Conservation (phyloP, 2,113 vertebrate genomes). For the Pygoscelis adeliae region DNA sequence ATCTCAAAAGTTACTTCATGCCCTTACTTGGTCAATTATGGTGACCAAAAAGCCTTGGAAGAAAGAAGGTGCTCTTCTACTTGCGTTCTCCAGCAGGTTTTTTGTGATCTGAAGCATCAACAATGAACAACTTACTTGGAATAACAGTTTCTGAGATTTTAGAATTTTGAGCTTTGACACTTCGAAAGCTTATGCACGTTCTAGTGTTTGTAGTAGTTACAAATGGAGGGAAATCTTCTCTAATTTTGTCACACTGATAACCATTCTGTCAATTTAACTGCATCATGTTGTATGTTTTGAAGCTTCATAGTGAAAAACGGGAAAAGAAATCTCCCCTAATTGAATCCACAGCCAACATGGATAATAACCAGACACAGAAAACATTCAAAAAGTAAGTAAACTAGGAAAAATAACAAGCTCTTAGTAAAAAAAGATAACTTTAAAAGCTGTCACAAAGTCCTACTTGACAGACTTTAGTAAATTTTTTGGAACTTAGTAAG, state of each 20-base stretch:
- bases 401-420: neutral
- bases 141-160: neutral
- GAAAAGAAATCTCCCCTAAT: slow-evolving; percentile 96
- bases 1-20: neutral
- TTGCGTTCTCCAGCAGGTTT: neutral
- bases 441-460: neutral
- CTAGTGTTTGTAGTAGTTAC: neutral
- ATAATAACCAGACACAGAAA: slow-evolving; percentile 95
- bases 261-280: neutral
- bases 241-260: neutral
- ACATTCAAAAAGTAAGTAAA: slow-evolving; percentile 88
- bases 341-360: slow-evolving; percentile 91
- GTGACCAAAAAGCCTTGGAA: neutral
- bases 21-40: neutral
- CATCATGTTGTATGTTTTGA: slow-evolving; percentile 23
- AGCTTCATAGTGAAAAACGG: slow-evolving; percentile 94
- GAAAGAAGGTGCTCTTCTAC: neutral
- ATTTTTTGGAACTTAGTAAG: neutral
- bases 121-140: neutral
- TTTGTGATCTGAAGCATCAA: neutral
- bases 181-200: neutral
- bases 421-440: neutral
- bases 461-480: neutral
- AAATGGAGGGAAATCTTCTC: no score
- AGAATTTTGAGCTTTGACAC: neutral